These are phyloP conservation scores for Callinectes sapidus DNA, from an alignment of 2,888 invertebrate genomes.

Conservation along the genomic window DNA sequence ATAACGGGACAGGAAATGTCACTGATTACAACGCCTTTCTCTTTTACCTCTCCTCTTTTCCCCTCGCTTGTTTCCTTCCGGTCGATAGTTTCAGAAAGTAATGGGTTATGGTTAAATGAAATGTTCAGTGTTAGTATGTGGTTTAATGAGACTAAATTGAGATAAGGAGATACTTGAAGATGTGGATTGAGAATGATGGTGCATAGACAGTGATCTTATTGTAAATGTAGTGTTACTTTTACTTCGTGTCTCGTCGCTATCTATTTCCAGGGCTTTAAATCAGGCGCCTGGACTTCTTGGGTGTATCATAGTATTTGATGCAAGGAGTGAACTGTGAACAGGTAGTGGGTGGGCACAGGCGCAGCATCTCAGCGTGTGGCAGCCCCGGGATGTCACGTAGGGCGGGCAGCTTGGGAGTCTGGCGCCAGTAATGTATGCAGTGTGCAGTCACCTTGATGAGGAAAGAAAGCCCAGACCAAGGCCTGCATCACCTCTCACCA, in stretches of 20 bases:
- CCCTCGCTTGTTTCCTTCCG: neutral
- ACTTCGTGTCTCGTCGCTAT: neutral
- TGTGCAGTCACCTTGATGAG: neutral
- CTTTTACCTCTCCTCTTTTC: neutral
- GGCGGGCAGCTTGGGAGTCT: neutral
- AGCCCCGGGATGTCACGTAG: conserved; percentile 5
- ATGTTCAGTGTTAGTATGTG: neutral
- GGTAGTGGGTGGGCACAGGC: neutral
- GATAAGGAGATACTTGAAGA: neutral
- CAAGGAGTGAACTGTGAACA: neutral
- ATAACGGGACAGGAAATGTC: conserved; percentile 6
- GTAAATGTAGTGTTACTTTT: neutral
- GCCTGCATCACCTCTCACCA: neutral
- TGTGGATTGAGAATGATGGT: neutral
- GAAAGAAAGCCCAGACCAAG: neutral
- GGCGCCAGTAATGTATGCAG: neutral
- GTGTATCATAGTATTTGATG: neutral
- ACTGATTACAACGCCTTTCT: neutral
- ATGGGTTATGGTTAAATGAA: too few species aligned
- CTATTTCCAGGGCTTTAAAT: neutral
- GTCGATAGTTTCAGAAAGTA: neutral
- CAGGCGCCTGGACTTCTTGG: neutral
- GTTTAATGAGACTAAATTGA: neutral
- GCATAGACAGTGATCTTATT: neutral
- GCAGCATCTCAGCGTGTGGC: neutral